These are phyloP conservation scores for Tiphia femorata DNA, from an alignment of 2,888 invertebrate genomes.

Conservation along the genomic window DNA sequence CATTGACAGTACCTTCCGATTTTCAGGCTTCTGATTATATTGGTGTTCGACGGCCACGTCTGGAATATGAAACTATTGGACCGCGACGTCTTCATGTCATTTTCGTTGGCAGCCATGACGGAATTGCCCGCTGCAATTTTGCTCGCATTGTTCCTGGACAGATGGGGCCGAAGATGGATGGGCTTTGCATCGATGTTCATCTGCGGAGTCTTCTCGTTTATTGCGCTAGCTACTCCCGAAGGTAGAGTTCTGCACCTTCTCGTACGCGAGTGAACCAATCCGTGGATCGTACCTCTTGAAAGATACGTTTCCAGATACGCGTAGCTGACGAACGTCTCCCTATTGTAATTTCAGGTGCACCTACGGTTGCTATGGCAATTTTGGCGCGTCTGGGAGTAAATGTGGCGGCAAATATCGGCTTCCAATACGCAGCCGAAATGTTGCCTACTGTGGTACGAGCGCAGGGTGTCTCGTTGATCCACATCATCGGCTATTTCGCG, in stretches of 20 bases:
- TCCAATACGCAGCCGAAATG: conserved; percentile 91
- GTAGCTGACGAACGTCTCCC: not conserved
- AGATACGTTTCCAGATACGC: not conserved
- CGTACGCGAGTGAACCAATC: not conserved
- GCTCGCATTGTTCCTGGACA: conserved; percentile 81
- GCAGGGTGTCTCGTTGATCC: conserved; percentile 88
- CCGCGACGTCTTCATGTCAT: conserved; percentile 84
- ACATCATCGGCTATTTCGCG: conserved; percentile 89
- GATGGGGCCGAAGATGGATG: conserved; percentile 88
- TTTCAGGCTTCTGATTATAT: conserved; percentile 81
- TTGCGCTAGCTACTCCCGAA: conserved; percentile 81
- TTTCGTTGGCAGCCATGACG: conserved; percentile 85
- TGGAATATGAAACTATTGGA: conserved; percentile 88
- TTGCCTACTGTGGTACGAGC: conserved; percentile 90
- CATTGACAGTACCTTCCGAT: not conserved
- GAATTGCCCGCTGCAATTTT: conserved; percentile 88
- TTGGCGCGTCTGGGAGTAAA: conserved; percentile 88
- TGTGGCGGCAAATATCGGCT: conserved; percentile 90
- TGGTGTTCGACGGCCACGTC: conserved; percentile 90
- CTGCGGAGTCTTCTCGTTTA: conserved; percentile 83
- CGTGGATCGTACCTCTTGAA: not conserved
- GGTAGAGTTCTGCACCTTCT: no score
- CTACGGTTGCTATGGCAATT: conserved; percentile 84
- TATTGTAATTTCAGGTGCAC: not conserved
- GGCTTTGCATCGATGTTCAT: conserved; percentile 85